Evolutionary conservation across 2,888 invertebrate species (phyloP), one percentile per base, ranked within the genome.

Genomic region (Luffia ferchaultella): DNA sequence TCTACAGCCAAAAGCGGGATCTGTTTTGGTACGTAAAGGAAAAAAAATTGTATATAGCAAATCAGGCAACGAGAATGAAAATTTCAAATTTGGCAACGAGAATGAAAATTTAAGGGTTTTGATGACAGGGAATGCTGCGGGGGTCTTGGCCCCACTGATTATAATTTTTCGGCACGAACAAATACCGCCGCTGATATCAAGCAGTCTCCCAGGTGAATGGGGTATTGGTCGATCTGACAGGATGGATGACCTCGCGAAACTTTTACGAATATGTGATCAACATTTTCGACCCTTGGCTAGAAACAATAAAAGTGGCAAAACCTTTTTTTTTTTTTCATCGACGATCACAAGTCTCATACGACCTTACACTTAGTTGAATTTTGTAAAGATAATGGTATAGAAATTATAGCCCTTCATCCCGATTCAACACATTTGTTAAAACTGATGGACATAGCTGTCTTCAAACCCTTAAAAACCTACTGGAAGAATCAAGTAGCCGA

Each of bases 251-350:
- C 20, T 53, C 56, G 1, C 55, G 55, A 20, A 64, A 65, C 1
- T 69, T 69, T 56, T 69, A 57, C 55, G 66, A 69, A 54, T 69
- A 65, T 52, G 54, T 68, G 2, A 53, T 62, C 1, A 70, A 70
- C 50, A 53, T 65, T 42, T 65, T 69, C 54, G 53, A 62, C 54
- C 59, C 62, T 17, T 64, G 65, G 63, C 48, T 59, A 18, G 15
- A 55, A 18, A 43, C 61, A 20, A 50, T 60, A n/a, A 57, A 57
- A 9, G 57, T 64, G 1, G 18, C 57, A 40, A 59, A 63, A 49
- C 62, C 61, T 3, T 56, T 63, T 15, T 30, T 58, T 43, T 57
- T 51, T 20, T 63, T 61, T 50, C 48, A n/a, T 65, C 45, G 62
- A 64, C 54, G 62, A 61, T 18, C 62, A 61, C 54, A 46, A 50